Base-by-base conservation (phyloP, 2,888 invertebrate species). In the Sussaba pulchella region DNA sequence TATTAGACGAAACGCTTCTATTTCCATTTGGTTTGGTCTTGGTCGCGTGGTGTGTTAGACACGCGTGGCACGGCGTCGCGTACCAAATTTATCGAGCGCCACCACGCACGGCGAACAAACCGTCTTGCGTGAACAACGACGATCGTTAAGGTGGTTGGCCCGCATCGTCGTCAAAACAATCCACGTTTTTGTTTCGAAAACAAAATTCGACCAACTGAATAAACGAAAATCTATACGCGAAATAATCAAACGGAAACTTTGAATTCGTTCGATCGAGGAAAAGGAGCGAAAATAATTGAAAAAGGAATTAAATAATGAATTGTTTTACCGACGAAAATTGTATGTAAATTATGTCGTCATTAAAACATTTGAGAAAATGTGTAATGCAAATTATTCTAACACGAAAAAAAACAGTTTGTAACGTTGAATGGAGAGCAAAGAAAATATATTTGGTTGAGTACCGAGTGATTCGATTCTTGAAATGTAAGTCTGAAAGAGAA, bases 1-100 rank as follows among this genome's bases (percentile, higher is more conserved):
- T 81, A 76, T 76, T 76, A 73, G 80, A 57, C 17, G 57, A 10
- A 64, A 47, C 69, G 67, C 47, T 81, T 81, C 76, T 81, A 81
- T 76, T 81, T 81, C 47, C 54, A 76, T 50, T 72, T 39, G 70
- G n/a, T n/a, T 21, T 47, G 57, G 59, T 71, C 50, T 41, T 47
- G 52, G 50, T 43, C 43, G 43, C 64, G 50, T n/a, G 43, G 39
- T 47, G 19, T 41, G 26, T 39, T 24, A 47, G 21, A 24, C 69
- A 26, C 43, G 31, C 41, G 31, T 71, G 57, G 45, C 66, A 74
- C 57, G 66, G 2, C 57, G 57, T 50, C 14, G 41, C 39, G 43
- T 36, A 41, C 17, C 52, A 61, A 67, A 78, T 78, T 78, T 63
- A 78, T 78, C 67, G 39, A 73, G 67, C 72, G 36, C 26, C 61